Evolutionary conservation across 2,888 invertebrate species (phyloP).

Genomic region (Eretmocerus hayati): DNA sequence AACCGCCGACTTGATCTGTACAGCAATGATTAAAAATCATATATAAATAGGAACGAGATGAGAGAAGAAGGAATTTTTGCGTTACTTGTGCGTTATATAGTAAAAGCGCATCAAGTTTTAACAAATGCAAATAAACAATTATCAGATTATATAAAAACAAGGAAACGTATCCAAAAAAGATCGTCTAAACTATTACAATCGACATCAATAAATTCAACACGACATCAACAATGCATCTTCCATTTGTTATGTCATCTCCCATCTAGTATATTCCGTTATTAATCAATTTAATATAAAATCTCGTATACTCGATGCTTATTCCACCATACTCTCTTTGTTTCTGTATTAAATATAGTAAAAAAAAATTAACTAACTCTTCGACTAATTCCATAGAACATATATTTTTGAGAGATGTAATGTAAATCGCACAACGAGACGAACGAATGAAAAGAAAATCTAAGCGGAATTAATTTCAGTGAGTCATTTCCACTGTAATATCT

Average conservation of each 20-base stretch:
- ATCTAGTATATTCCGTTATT: slow-evolving; percentile 1
- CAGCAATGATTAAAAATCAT: slow-evolving; percentile 14
- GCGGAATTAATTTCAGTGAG: background rate
- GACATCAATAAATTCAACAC: slow-evolving; percentile 42
- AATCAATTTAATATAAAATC: background rate
- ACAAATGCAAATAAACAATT: slow-evolving; percentile 24
- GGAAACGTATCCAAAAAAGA: slow-evolving; percentile 17
- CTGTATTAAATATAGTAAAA: slow-evolving; percentile 4
- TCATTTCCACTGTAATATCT: slow-evolving; percentile 19
- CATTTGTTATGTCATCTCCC: slow-evolving; percentile 12
- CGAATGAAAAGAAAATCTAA: slow-evolving; percentile 11
- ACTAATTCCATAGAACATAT: background rate
- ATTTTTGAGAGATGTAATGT: background rate
- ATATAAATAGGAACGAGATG: slow-evolving; percentile 19
- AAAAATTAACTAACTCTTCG: slow-evolving; percentile 12
- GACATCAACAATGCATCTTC: slow-evolving; percentile 34
- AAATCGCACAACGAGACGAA: slow-evolving; percentile 20
- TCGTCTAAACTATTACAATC: slow-evolving; percentile 43
- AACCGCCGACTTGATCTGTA: slow-evolving; percentile 19
- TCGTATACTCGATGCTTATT: slow-evolving; percentile 17
- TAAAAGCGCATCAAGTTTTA: slow-evolving; percentile 19
- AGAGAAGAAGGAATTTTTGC: slow-evolving; percentile 11
- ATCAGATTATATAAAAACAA: slow-evolving; percentile 18
- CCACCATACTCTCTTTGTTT: slow-evolving; percentile 7
- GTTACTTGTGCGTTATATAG: slow-evolving; percentile 10